phyloP scores from a whole-genome alignment of 2,113 vertebrate genomes.

The Seriola aureovittata region DNA sequence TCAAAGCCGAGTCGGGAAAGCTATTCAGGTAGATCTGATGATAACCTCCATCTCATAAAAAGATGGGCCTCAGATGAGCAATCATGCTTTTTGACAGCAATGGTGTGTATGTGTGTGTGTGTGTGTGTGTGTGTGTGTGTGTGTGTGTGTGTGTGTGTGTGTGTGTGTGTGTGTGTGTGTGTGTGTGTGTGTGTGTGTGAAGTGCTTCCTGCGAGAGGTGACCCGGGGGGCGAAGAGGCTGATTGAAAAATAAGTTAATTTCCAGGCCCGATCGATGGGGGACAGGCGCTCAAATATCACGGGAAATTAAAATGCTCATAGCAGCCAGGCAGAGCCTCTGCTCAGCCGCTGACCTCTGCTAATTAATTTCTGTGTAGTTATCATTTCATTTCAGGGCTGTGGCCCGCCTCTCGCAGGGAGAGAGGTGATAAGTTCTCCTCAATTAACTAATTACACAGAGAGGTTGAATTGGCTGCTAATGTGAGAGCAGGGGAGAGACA shows the following conservation, averaged over 20 bases:
- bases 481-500: constrained; percentile 75
- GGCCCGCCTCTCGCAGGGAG: constrained; percentile 58
- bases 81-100: constrained; percentile 73
- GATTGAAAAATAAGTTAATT: constrained; percentile 99
- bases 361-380: constrained; percentile 93
- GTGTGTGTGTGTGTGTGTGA: constrained; percentile 36
- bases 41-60: constrained; percentile 85
- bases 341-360: constrained; percentile 89
- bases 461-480: constrained; percentile 92
- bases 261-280: constrained; percentile 96
- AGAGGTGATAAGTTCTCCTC: constrained; percentile 86
- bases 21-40: constrained; percentile 83
- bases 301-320: constrained; percentile 95
- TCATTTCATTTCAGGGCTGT: constrained; percentile 79
- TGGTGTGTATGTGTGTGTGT: constrained; percentile 45
- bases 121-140: constrained; percentile 38
- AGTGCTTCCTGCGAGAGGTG: constrained; percentile 89
- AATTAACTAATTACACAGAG: constrained; percentile 96
- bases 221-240: constrained; percentile 93
- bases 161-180: constrained; percentile 14
- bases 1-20: constrained; percentile 76
- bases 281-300: constrained; percentile 98
- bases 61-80: constrained; percentile 87
- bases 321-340: constrained; percentile 53
- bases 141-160: constrained; percentile 36